Percentiles rank a stretch among this genome's conserved stretches.
These are phyloP conservation scores for Frankliniella fusca DNA, from an alignment of 2,888 invertebrate species.

Conservation along the genomic window DNA sequence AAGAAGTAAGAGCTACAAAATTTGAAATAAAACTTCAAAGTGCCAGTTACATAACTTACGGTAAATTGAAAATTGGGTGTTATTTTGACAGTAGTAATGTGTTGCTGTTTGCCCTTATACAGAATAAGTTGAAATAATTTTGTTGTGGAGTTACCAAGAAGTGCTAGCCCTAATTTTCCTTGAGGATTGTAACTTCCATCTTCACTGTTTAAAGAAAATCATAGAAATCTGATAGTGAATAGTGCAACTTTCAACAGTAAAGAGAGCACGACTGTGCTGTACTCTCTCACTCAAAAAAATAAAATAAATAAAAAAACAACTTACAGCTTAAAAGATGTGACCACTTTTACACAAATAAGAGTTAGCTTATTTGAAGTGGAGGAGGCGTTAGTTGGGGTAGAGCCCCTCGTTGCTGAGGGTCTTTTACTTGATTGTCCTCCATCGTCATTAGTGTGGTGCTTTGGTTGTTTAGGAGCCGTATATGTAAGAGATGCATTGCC, in stretches of 20 bases:
- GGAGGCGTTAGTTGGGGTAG: conserved; percentile 1
- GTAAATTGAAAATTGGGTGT: conserved; percentile 35
- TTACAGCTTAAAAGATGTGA: conserved; percentile 38
- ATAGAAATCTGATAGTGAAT: not conserved
- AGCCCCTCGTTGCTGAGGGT: not conserved
- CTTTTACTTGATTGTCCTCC: not conserved
- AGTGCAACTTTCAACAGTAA: not conserved
- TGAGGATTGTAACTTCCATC: conserved; percentile 36
- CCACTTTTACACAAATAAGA: conserved; percentile 37
- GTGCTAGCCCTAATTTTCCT: conserved; percentile 36
- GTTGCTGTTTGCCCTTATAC: conserved; percentile 38
- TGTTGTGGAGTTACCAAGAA: conserved; percentile 35
- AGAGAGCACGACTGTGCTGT: no score
- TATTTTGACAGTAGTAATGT: conserved; percentile 34
- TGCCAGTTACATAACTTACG: conserved; percentile 32
- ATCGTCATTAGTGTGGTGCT: conserved; percentile 30
- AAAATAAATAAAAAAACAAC: conserved; percentile 19
- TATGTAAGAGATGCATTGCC: conserved; percentile 37
- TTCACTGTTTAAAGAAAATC: conserved; percentile 31
- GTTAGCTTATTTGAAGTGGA: conserved; percentile 33
- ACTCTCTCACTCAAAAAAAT: not conserved
- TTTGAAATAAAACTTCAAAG: not conserved
- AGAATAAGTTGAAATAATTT: conserved; percentile 35
- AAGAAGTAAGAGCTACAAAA: not conserved
- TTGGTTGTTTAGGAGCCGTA: conserved; percentile 38